Evolutionary conservation across 2,113 vertebrate species (phyloP).

Genomic region (Sylvietta virens): DNA sequence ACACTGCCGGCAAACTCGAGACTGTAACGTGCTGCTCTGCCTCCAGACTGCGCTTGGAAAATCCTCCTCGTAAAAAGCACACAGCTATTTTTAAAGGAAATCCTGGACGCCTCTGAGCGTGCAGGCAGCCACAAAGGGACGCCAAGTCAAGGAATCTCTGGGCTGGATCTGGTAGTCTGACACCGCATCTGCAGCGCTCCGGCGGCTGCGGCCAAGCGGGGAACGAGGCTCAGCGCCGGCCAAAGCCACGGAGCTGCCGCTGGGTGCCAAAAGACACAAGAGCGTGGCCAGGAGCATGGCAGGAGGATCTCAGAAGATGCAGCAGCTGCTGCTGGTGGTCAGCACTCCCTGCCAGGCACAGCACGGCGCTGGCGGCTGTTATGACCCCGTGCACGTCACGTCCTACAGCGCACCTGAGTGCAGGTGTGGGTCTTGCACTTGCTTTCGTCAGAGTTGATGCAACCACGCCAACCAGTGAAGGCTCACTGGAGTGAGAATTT

Average conservation of each 20-base stretch:
- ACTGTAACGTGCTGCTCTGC: background rate
- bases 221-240: background rate
- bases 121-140: background rate
- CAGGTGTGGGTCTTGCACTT: fast-evolving
- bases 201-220: background rate
- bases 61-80: background rate
- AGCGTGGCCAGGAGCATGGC: background rate
- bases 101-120: background rate
- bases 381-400: fast-evolving
- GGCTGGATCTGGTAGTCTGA: background rate
- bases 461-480: background rate
- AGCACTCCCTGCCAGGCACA: background rate
- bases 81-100: constrained; percentile 37
- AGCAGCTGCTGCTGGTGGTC: background rate
- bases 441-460: fast-evolving
- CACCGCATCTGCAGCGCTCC: background rate
- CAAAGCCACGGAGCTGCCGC: background rate
- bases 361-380: fast-evolving
- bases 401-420: fast-evolving
- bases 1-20: background rate
- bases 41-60: background rate
- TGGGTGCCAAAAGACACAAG: background rate
- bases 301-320: background rate
- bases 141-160: background rate
- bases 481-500: background rate